Base-by-base conservation (phyloP, 2,113 vertebrate species). In the Pseudopipra pipra region DNA sequence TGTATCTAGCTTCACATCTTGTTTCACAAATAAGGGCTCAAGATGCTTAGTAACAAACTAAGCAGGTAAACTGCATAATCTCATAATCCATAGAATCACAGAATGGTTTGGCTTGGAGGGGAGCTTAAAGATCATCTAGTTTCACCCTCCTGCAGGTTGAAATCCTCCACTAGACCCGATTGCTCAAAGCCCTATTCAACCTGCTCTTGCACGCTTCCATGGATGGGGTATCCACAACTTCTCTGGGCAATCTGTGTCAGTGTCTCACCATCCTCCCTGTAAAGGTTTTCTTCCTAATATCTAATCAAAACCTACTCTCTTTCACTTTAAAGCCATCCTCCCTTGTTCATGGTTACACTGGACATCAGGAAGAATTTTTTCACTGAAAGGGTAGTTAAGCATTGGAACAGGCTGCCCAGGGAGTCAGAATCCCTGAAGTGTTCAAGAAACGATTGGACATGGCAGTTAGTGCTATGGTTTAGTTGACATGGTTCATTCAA, bases 251-350 rank as follows among this genome's bases (percentile, higher is more conserved):
- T 12, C 22, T n/a, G 4, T 13, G 2, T 28, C 68, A 33, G 37
- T 30, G 37, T 4, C 33, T 74, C 52, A 67, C 8, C 23, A 46
- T 9, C 5, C 28, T 52, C 33, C 59, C 12, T 44, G 27, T 33
- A 44, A 0, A 2, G 5, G 10, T 28, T 44, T 44, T 74, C 33
- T 59, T 67, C 28, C 23, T 67, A 6, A 24, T 44, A 67, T 1
- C 37, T 33, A 23, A 37, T 73, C 27, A 17, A 52, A 67, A 67
- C 8, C 0, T 0, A 5, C 16, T 2, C 14, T 9, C 37, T 74
- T 81, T 44, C 37, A 37, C 5, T 66, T 81, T 37, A 58, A 74
- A 74, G 52, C 12, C 12, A 44, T 59, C 37, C 11, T 4, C 2
- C 27, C 12, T 24, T 52, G 14, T 28, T 59, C 27, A 28, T 37